These are phyloP conservation scores for Macroglossus sobrinus DNA, from an alignment of 2,113 vertebrate species.

Conservation along the genomic window DNA sequence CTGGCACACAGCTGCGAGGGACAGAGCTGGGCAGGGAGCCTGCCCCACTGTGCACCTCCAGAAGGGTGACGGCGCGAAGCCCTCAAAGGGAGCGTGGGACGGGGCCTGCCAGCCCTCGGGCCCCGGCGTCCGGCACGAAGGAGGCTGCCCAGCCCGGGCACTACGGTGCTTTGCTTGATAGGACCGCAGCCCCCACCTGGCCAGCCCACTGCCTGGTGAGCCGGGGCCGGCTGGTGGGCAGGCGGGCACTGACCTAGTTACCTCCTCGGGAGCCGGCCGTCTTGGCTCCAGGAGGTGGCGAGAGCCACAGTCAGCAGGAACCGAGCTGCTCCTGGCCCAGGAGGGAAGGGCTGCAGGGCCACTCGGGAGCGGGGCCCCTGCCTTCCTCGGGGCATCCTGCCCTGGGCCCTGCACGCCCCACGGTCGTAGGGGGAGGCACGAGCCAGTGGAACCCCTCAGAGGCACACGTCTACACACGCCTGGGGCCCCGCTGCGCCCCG, in stretches of 20 bases:
- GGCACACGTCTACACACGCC: not conserved
- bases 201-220: not conserved
- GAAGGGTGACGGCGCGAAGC: too few relatives aligned
- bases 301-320: not conserved
- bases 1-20: too few relatives aligned
- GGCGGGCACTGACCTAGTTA: conserved; percentile 37
- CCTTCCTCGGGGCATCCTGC: not conserved
- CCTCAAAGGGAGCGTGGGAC: not conserved
- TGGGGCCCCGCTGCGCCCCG: rapidly evolving
- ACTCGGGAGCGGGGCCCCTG: not conserved
- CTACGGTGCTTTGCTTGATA: conserved; percentile 52
- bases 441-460: not conserved
- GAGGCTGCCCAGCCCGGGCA: not conserved
- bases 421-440: not conserved
- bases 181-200: not conserved
- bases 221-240: not conserved
- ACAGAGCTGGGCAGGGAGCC: not conserved
- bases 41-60: rapidly evolving
- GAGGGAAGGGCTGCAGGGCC: not conserved
- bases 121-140: not conserved
- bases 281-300: not conserved
- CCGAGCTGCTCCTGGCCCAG: not conserved
- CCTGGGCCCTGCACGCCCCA: not conserved
- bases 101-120: too few relatives aligned
- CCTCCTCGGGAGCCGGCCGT: not conserved